These are phyloP conservation scores for Mormyrus hasselquistii DNA, from an alignment of 2,797 vertebrate genomes.

Conservation along the genomic window DNA sequence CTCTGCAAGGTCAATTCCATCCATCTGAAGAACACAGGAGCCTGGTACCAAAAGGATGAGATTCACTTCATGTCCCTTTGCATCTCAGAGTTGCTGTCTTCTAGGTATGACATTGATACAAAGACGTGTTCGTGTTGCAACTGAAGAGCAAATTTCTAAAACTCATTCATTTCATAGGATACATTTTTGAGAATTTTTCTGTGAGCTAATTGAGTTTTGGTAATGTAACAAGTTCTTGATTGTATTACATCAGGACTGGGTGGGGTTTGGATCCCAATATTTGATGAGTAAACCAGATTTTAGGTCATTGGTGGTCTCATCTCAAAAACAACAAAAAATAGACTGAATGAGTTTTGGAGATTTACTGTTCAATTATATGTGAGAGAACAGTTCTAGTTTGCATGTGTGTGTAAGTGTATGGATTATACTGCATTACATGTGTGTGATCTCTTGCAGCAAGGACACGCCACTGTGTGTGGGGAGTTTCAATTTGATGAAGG, in stretches of 20 bases:
- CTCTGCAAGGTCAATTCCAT: slow-evolving; percentile 59
- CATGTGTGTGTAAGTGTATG: neutral
- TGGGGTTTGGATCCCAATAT: neutral
- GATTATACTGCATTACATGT: neutral
- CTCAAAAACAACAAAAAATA: neutral
- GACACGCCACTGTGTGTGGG: slow-evolving; percentile 56
- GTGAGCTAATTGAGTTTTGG: neutral
- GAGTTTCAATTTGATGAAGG: slow-evolving; percentile 50
- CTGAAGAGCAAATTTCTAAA: neutral
- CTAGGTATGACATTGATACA: slow-evolving; percentile 38
- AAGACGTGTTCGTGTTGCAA: neutral
- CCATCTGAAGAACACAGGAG: slow-evolving; percentile 58
- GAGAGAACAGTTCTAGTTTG: neutral
- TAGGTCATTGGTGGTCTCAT: neutral
- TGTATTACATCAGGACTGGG: neutral
- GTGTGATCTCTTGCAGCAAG: slow-evolving; percentile 36
- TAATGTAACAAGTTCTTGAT: neutral
- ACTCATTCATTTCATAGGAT: neutral
- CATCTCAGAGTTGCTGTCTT: slow-evolving; percentile 50
- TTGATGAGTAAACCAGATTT: neutral
- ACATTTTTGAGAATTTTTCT: neutral
- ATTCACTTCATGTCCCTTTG: slow-evolving; percentile 61
- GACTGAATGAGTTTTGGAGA: neutral
- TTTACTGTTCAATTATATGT: neutral
- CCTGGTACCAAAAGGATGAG: slow-evolving; percentile 53